Evolutionary conservation across 2,888 invertebrate genomes (phyloP), one percentile per base, ranked within the genome.

Genomic region (Tinea pellionella): DNA sequence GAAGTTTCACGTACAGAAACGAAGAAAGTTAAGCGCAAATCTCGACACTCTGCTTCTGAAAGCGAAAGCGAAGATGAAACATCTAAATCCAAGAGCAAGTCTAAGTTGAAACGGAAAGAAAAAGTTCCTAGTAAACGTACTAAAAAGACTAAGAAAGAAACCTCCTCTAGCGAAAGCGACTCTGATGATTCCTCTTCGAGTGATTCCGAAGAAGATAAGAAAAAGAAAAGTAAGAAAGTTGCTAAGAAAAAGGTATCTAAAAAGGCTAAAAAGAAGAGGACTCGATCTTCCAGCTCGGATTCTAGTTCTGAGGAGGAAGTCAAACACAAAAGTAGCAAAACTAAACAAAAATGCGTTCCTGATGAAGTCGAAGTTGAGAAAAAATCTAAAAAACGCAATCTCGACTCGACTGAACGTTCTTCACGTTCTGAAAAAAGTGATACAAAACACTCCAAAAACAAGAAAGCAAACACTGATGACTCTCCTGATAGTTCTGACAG

Each of bases 41-140:
- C 86, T 19, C 89, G 88, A 62, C 89, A 85, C 53, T 80, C 88
- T 0, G 85, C 81, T 61, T 82, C 84, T 15, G 89, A 88, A 63
- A 85, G 83, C 63, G 88, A 83, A 63, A 84, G 80, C 66, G 80
- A 86, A 64, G 86, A 78, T 63, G 85, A 82, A 66, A 73, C 74
- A 13, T 65, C 77, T 0, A 87, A 87, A 69, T 72, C 83, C 1
- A 88, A 88, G 68, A 72, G 70, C 43, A 88, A 88, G 67, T 61
- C 77, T n/a, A 88, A 88, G 66, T 65, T 73, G 9, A 88, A 87
- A 67, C 82, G 83, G 43, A 88, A 88, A 62, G 90, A 90, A 8
- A 90, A 89, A 67, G 79, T 88, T 7, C 88, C 87, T 60, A 89
- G 90, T 2, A 91, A 91, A 66, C 89, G 88, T 42, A 67, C 76